These are phyloP conservation scores for Cheilosia soror DNA, from an alignment of 2,888 invertebrate species.

Conservation along the genomic window DNA sequence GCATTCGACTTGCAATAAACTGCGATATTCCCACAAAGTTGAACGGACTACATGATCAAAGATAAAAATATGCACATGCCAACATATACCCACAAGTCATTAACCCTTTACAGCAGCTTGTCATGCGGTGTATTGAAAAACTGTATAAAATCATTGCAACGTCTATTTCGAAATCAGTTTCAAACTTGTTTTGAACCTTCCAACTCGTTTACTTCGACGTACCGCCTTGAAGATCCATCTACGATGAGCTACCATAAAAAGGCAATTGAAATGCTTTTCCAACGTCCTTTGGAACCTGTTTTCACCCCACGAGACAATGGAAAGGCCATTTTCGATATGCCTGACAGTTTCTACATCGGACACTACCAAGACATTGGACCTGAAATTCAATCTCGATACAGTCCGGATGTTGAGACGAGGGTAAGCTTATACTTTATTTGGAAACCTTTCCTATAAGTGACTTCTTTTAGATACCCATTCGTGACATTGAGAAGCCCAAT, in stretches of 20 bases:
- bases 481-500: conserved; percentile 64
- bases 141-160: background rate
- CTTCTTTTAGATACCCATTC: conserved; percentile 60
- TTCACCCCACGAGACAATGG: conserved; percentile 82
- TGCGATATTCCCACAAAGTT: background rate
- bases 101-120: background rate
- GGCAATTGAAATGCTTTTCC: conserved; percentile 80
- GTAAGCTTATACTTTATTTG: conserved; percentile 21
- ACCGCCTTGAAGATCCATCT: background rate
- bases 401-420: conserved; percentile 79
- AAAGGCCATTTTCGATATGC: conserved; percentile 81
- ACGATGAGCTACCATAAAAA: conserved; percentile 76
- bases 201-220: background rate
- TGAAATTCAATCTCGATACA: conserved; percentile 80
- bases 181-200: background rate
- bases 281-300: conserved; percentile 82
- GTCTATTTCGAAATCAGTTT: conserved; percentile 9
- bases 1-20: too few species aligned
- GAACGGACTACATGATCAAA: background rate
- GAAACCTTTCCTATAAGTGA: background rate
- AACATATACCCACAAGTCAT: background rate
- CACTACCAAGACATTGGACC: conserved; percentile 79
- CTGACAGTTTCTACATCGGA: conserved; percentile 81
- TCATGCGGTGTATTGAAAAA: background rate
- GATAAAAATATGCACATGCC: background rate